phyloP scores from a whole-genome alignment of 2,888 invertebrate species.

The Rhagium mordax region DNA sequence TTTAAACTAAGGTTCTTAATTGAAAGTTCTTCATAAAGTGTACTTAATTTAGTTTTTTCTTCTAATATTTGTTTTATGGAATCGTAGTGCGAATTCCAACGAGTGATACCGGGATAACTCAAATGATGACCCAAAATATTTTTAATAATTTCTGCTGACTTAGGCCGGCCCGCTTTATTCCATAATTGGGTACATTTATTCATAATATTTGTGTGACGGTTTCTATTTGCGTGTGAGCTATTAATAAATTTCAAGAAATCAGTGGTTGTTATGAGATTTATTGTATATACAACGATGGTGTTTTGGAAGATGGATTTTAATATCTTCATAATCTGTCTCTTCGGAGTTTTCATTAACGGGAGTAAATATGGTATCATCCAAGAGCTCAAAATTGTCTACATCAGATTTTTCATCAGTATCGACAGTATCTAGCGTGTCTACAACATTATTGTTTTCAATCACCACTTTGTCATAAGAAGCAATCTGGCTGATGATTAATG shows the following conservation, averaged over 20 bases:
- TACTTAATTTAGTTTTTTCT: background rate
- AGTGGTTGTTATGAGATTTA: background rate
- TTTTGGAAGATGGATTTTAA: background rate
- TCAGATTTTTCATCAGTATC: slow-evolving; percentile 4
- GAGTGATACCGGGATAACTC: background rate
- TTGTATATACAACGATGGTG: background rate
- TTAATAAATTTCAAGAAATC: background rate
- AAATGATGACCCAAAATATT: background rate
- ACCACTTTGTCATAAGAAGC: background rate
- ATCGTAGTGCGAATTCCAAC: background rate
- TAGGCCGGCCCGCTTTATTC: background rate
- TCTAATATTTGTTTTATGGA: background rate
- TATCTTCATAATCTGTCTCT: background rate
- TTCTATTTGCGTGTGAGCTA: background rate
- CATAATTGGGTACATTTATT: background rate
- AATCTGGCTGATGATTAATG: background rate
- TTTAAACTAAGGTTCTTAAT: background rate
- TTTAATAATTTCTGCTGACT: background rate
- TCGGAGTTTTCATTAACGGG: background rate
- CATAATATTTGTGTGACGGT: background rate
- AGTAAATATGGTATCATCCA: background rate
- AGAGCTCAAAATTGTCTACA: background rate
- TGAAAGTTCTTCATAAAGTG: background rate
- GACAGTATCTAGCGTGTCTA: background rate
- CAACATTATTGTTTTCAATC: background rate